Evolutionary conservation across 2,888 invertebrate genomes (phyloP), one percentile per base, ranked within the genome.

Genomic region (Aleiodes leptofemur): DNA sequence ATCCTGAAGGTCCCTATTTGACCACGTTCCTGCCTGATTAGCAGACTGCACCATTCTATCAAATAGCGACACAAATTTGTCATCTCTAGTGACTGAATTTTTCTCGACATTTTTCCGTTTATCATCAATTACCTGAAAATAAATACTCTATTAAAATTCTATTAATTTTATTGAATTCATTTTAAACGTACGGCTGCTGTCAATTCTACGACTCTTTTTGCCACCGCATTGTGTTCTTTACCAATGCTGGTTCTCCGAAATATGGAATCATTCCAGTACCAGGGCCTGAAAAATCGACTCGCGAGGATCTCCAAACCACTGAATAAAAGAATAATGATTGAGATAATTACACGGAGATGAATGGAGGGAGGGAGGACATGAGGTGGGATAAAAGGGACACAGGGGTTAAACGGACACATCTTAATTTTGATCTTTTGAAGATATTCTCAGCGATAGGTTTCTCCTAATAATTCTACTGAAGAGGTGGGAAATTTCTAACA

Each of bases 231-330:
- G 16, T 38, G 38, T 16, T 43, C 16, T 61, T 38, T 61, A 4
- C 61, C 61, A 16, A 38, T 38, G 14, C 38, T 61, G 6, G 61
- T 61, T 7, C 16, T 7, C 7, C 6, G 23, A 43, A 61, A 61
- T 43, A 61, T 38, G 16, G 14, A 43, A 38, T 61, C 16, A 9
- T 38, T 16, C n/a, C 43, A 61, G 43, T 43, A 38, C 61, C 61
- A 61, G 14, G 61, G 61, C n/a, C 61, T 61, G 14, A 61, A 43
- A 14, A 61, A 43, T 16, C 61, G 6, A 7, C 14, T 11, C 14
- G 16, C 14, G 1, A 61, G 11, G 3, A 61, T 43, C 9, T 61
- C 38, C 61, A 61, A 16, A 3, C 61, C 61, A 8, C 61, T 61
- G 43, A 16, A 61, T 38, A 8, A 8, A 38, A 23, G 38, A 38